A percentile compares a stretch with the other conserved stretches of the same genome.
phyloP scores from a whole-genome alignment of 2,888 invertebrate species.

The Dysmachus trigonus region DNA sequence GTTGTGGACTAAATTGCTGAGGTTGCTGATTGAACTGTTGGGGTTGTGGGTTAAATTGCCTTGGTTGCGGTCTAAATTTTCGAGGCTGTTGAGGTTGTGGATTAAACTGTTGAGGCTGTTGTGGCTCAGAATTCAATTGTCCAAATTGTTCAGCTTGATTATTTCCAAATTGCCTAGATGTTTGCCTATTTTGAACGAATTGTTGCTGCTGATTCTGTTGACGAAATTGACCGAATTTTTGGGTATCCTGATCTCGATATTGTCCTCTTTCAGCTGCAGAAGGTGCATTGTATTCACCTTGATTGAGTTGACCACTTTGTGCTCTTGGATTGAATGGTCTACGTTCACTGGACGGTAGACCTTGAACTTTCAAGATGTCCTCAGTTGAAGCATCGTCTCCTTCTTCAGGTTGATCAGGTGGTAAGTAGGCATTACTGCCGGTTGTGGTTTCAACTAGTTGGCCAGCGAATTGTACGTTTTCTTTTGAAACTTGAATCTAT shows the following conservation, averaged over 20 bases:
- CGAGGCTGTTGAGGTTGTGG: not conserved
- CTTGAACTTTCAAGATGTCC: constrained; percentile 50
- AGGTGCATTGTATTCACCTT: constrained; percentile 17
- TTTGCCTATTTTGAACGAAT: constrained; percentile 12
- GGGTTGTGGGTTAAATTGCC: constrained; percentile 13
- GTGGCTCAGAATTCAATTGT: constrained; percentile 24
- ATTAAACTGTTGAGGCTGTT: constrained; percentile 5
- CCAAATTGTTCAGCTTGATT: constrained; percentile 13
- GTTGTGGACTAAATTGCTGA: constrained; percentile 11
- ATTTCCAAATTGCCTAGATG: not conserved
- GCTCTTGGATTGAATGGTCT: constrained; percentile 28
- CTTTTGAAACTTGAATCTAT: constrained; percentile 55
- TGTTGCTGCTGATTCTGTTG: constrained; percentile 42
- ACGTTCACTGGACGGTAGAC: constrained; percentile 46
- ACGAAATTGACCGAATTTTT: constrained; percentile 25
- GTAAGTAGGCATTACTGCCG: constrained; percentile 54
- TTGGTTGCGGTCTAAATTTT: not conserved
- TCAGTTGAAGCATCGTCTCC: constrained; percentile 40
- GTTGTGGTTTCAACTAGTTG: constrained; percentile 52
- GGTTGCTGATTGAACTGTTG: constrained; percentile 17
- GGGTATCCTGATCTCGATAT: not conserved
- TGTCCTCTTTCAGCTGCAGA: not conserved
- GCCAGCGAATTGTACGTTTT: constrained; percentile 58
- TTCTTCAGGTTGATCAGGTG: constrained; percentile 49
- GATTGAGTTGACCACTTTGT: constrained; percentile 33